Conservation (phyloP, 1,140 invertebrate species). For the Aphis craccivora region DNA sequence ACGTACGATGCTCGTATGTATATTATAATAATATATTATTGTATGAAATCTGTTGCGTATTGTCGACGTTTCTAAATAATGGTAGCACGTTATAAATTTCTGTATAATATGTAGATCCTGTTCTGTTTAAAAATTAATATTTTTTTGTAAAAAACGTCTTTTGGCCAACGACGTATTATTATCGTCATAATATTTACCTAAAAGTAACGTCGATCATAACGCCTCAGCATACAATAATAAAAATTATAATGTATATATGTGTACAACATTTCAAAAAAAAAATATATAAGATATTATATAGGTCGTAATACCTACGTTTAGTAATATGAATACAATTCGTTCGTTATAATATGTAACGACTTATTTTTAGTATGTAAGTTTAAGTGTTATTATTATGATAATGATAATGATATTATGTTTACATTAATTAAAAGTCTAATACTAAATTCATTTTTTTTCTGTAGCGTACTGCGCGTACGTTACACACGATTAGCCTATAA, state of each 20-base stretch:
- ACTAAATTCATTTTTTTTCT: constrained; percentile 20
- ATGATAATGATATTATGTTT: constrained; percentile 32
- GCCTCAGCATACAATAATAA: background rate
- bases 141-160: background rate
- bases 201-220: background rate
- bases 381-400: constrained; percentile 33
- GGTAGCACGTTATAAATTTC: background rate
- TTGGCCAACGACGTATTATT: background rate
- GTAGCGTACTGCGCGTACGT: background rate
- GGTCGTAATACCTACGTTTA: background rate
- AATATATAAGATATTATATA: background rate
- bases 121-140: background rate
- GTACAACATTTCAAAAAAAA: background rate
- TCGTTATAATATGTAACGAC: constrained; percentile 5
- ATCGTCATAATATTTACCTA: background rate
- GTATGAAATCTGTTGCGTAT: background rate
- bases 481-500: constrained; percentile 7
- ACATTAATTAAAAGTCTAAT: constrained; percentile 42
- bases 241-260: background rate
- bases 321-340: background rate
- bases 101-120: background rate
- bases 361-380: constrained; percentile 33
- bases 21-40: background rate
- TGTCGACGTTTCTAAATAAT: background rate
- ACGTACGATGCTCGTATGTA: background rate